These are phyloP conservation scores for Condylura cristata DNA, from an alignment of 2,113 vertebrate genomes.

Conservation along the genomic window DNA sequence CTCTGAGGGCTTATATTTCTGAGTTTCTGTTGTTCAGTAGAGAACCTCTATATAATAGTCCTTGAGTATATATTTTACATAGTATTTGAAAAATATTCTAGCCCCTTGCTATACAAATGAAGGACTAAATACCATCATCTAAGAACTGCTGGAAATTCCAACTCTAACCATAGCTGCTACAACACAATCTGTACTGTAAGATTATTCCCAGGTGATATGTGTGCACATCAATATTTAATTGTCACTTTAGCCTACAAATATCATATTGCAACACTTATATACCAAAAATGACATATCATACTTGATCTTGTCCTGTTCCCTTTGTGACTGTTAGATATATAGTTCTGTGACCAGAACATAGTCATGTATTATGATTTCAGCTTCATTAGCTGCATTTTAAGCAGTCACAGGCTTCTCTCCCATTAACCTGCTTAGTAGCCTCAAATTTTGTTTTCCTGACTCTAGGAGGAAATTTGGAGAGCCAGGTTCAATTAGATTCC, in stretches of 20 bases:
- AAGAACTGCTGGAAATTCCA: neutral
- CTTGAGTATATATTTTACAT: neutral
- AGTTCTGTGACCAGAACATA: neutral
- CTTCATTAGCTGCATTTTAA: neutral
- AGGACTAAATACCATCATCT: neutral
- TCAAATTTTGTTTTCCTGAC: constrained; percentile 54
- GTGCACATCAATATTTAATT: neutral
- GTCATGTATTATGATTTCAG: neutral
- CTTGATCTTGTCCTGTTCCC: neutral
- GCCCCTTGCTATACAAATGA: neutral
- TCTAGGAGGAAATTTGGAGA: neutral
- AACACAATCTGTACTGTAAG: neutral
- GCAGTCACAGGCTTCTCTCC: neutral
- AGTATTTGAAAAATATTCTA: neutral
- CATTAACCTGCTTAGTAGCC: constrained; percentile 27
- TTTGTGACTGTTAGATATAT: neutral
- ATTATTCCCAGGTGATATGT: neutral
- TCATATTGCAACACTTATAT: neutral
- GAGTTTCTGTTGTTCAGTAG: neutral
- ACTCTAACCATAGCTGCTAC: neutral
- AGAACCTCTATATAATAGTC: neutral
- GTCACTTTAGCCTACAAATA: neutral
- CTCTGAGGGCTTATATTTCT: neutral
- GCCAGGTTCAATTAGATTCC: constrained; percentile 36
- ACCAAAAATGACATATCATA: neutral